Conservation (phyloP, 1,140 invertebrate species). For the Trachymyrmex septentrionalis region DNA sequence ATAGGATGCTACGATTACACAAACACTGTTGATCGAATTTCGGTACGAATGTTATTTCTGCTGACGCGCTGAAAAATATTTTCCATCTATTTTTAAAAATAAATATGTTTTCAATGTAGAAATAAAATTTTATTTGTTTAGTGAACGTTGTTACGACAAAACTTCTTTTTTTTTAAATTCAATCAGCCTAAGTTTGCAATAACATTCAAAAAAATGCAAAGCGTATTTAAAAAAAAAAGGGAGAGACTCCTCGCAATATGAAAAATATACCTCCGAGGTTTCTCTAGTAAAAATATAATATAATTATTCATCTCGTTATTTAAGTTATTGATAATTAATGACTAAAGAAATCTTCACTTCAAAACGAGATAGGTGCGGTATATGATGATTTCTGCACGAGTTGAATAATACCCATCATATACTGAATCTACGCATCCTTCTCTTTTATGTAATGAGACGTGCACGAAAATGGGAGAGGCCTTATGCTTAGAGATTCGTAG, state of each 20-base stretch:
- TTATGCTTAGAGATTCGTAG: constrained; percentile 82
- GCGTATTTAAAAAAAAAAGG: neutral
- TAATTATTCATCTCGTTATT: neutral
- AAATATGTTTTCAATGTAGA: constrained; percentile 3
- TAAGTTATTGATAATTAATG: neutral
- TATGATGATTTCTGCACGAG: neutral
- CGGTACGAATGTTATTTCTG: constrained; percentile 1
- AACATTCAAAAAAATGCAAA: neutral
- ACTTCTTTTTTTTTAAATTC: neutral
- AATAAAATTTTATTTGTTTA: constrained; percentile 25
- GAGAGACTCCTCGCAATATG: neutral
- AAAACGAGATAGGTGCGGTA: neutral
- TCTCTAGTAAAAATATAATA: neutral
- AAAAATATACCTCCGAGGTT: neutral
- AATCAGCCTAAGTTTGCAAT: neutral
- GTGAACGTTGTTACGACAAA: neutral
- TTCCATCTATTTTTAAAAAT: neutral
- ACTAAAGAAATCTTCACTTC: neutral
- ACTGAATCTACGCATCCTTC: constrained; percentile 62
- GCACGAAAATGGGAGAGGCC: constrained; percentile 78
- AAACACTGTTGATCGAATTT: constrained; percentile 39
- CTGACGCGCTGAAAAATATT: constrained; percentile 12
- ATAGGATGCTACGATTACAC: constrained; percentile 23
- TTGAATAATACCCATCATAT: constrained; percentile 41
- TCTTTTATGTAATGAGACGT: constrained; percentile 76